Base-by-base conservation (phyloP, 2,797 vertebrate species). In the Telmatherina bonti region DNA sequence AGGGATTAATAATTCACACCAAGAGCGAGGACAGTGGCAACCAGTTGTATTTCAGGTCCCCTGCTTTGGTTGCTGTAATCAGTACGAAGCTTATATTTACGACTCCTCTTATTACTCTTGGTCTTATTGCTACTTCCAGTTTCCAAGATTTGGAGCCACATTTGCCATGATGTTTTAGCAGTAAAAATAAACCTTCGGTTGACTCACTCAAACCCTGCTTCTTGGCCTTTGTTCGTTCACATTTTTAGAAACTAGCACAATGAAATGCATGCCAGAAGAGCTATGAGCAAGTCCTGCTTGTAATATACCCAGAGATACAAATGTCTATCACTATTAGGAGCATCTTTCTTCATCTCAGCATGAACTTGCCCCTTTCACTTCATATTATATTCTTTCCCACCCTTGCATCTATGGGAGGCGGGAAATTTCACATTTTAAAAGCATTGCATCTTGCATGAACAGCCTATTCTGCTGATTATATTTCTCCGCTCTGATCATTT, bases 1-100 rank as follows among this genome's bases (percentile, higher is more conserved):
- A 35, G 11, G 55, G n/a, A 72, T 70, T 49, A 67, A 79, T 45
- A 61, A 70, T 82, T 77, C 38, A 81, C 41, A 74, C 35, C 36
- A 13, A 45, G 38, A 53, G 54, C 36, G 45, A 31, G 51, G 51
- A 64, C 62, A 52, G 54, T 38, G 54, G 60, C 31, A 38, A 35
- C 30, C 55, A 22, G 36, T 20, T 49, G 59, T 45, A 62, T 64
- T 58, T 61, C 59, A 41, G 61, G 67, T 68, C 35, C 47, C 63
- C 47, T 27, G 5, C 29, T 30, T 30, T 16, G 22, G 33, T n/a
- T 6, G 16, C 5, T 13, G 16, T 26, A 36, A 29, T 35, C 43
- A 7, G 35, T 55, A 55, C 15, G 55, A 15, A 31, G 13, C 12
- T 59, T 1, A 38, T 52, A 59, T 51, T 36, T 41, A 52, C 41